Conservation (phyloP, 2,113 vertebrate species). For the Aphelocoma coerulescens region DNA sequence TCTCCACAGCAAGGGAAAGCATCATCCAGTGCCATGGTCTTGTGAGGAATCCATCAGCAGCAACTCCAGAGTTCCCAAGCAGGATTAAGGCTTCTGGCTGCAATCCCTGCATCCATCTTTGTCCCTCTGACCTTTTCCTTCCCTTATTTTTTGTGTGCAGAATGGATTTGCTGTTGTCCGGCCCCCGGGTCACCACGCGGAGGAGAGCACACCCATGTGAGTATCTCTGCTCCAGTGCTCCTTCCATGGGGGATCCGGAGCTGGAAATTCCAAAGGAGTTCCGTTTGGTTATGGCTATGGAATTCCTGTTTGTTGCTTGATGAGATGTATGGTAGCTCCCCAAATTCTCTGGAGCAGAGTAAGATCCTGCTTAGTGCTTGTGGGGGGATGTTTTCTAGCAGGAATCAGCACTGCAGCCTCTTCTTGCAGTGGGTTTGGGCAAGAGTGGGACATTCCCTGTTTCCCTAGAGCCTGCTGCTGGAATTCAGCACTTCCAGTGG, state of each 20-base stretch:
- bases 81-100: neutral
- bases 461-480: neutral
- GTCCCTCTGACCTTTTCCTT: neutral
- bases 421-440: neutral
- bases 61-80: neutral
- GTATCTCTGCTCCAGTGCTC: conserved; percentile 30
- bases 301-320: neutral
- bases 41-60: neutral
- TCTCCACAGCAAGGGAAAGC: fast-evolving
- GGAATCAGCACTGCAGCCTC: neutral
- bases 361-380: neutral
- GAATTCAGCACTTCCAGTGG: neutral
- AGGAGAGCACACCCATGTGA: conserved; percentile 97
- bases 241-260: neutral
- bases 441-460: neutral
- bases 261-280: neutral
- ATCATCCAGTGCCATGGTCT: fast-evolving
- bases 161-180: conserved; percentile 96
- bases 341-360: neutral
- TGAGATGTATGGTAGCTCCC: neutral
- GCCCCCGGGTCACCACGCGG: conserved; percentile 94
- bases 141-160: conserved; percentile 57
- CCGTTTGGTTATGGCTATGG: neutral
- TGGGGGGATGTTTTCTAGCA: fast-evolving
- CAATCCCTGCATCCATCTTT: neutral